phyloP scores from a whole-genome alignment of 2,797 vertebrate genomes.

The Pseudomugil tenellus region DNA sequence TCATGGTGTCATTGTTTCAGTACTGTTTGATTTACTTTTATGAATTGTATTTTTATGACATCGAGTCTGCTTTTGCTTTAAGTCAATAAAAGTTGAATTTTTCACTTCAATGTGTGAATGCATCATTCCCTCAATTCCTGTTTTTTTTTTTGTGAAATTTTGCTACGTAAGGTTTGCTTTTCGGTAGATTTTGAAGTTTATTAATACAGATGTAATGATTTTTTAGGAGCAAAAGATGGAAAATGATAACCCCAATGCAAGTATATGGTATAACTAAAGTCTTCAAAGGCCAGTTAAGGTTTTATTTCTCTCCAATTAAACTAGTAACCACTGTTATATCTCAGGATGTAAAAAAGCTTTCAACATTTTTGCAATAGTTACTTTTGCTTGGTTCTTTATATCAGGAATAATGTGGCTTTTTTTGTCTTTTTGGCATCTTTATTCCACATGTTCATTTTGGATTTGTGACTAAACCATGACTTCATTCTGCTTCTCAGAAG shows the following conservation, averaged over 20 bases:
- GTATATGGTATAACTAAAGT: too few species aligned
- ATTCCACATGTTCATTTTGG: not conserved
- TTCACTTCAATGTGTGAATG: constrained; percentile 43
- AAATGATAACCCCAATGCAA: too few species aligned
- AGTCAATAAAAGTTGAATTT: constrained; percentile 80
- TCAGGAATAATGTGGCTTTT: not conserved
- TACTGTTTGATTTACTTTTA: constrained; percentile 73
- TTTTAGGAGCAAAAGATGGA: too few species aligned
- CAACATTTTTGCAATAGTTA: not conserved
- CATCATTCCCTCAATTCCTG: not conserved
- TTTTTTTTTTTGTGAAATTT: too few species aligned
- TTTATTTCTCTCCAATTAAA: not conserved
- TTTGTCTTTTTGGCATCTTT: not conserved
- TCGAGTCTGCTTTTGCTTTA: constrained; percentile 66
- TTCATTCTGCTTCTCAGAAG: not conserved
- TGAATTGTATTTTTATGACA: constrained; percentile 62
- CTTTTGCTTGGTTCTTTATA: not conserved
- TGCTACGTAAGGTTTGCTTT: too few species aligned
- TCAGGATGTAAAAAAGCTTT: not conserved
- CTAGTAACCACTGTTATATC: not conserved
- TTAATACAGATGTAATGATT: too few species aligned
- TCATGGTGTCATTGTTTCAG: constrained; percentile 59
- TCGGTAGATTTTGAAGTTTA: too few species aligned
- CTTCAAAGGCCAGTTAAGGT: too few species aligned
- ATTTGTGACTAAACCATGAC: not conserved